Evolutionary conservation across 2,797 vertebrate species (phyloP).

Genomic region (Premnoplex brunnescens): DNA sequence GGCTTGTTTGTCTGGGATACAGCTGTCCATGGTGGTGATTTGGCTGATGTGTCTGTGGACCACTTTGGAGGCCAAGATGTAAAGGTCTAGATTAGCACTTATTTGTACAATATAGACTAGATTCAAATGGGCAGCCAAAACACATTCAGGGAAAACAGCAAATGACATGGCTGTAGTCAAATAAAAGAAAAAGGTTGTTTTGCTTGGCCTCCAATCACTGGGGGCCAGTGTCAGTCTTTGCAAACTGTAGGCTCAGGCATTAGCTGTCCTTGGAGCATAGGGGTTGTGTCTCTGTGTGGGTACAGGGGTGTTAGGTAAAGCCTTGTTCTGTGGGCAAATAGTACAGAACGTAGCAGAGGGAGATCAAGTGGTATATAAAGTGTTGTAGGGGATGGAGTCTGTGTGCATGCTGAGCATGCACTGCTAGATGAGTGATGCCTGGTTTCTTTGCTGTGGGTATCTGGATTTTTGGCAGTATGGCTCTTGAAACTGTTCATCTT

Average conservation of each 20-base stretch:
- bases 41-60: neutral
- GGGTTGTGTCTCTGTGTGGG: neutral
- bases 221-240: neutral
- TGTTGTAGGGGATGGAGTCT: neutral
- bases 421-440: neutral
- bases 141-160: neutral
- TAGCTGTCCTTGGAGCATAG: neutral
- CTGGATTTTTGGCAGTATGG: neutral
- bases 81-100: neutral
- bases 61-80: neutral
- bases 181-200: neutral
- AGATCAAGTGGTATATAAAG: neutral
- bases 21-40: neutral
- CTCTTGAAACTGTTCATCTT: neutral
- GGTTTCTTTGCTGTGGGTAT: neutral
- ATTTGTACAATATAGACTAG: neutral
- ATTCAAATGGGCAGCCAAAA: neutral
- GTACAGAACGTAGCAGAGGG: neutral
- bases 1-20: neutral
- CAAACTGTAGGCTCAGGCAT: neutral
- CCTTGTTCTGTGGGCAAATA: neutral
- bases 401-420: fast-evolving
- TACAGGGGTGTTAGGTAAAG: neutral
- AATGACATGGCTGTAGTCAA: neutral
- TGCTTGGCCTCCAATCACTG: neutral